These are phyloP conservation scores for Octopus sinensis DNA, from an alignment of 1,140 invertebrate genomes.

Conservation along the genomic window DNA sequence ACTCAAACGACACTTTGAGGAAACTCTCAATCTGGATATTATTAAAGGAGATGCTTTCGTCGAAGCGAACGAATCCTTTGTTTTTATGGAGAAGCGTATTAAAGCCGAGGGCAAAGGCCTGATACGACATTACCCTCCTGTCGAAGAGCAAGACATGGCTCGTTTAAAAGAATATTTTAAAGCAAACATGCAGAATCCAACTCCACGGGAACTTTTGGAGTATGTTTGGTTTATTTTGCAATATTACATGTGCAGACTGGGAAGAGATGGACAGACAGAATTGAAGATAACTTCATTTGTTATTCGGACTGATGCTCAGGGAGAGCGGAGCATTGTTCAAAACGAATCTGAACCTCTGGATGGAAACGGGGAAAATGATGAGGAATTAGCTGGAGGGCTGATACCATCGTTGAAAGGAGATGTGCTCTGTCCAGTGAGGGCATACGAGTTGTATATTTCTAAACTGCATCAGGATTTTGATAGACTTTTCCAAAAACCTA, in stretches of 20 bases:
- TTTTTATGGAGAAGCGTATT: constrained; percentile 5
- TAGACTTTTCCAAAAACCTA: constrained; percentile 24
- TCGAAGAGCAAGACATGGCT: not conserved
- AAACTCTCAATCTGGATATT: constrained; percentile 21
- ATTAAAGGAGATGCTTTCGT: constrained; percentile 15
- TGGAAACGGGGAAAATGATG: not conserved
- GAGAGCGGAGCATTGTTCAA: not conserved
- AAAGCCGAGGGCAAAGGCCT: constrained; percentile 1
- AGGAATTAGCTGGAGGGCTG: not conserved
- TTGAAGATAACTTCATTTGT: not conserved
- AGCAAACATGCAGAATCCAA: not conserved
- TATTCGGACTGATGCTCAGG: constrained; percentile 1
- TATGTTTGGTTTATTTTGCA: constrained; percentile 10
- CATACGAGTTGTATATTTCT: constrained; percentile 20
- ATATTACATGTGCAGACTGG: not conserved
- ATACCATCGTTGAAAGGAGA: constrained; percentile 10
- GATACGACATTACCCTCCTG: not conserved
- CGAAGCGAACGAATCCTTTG: constrained; percentile 13
- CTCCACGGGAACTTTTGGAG: not conserved
- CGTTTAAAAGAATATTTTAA: not conserved
- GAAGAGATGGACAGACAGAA: not conserved
- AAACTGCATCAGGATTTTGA: constrained; percentile 22
- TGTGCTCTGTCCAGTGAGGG: constrained; percentile 21
- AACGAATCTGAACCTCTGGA: not conserved
- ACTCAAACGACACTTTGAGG: constrained; percentile 13